phyloP scores from a whole-genome alignment of 1,140 invertebrate genomes.

The Drosophila lacertosa region DNA sequence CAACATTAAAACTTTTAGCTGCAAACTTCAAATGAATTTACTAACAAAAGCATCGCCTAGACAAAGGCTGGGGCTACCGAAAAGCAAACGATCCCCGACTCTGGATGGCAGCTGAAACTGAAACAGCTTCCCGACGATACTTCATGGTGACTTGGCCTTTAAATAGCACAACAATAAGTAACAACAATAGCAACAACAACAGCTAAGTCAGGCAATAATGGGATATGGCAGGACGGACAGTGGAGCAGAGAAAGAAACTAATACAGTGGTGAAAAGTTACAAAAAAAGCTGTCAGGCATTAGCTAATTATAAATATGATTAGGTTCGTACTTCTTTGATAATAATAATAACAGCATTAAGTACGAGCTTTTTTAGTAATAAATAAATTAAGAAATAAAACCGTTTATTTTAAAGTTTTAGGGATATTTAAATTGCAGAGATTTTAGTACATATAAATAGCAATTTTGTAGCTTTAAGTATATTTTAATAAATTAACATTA shows the following conservation, averaged over 20 bases:
- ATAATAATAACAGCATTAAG: too few relatives aligned
- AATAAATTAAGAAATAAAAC: not conserved
- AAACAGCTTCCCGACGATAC: constrained; percentile 7
- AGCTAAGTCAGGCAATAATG: not conserved
- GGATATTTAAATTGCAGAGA: too few relatives aligned
- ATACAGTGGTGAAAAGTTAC: constrained; percentile 13
- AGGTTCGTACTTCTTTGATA: too few relatives aligned
- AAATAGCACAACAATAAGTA: constrained; percentile 23
- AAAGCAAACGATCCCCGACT: constrained; percentile 29
- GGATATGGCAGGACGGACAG: not conserved
- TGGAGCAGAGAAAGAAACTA: not conserved
- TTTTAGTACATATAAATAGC: too few relatives aligned
- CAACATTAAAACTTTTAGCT: constrained; percentile 74
- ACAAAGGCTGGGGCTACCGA: constrained; percentile 22
- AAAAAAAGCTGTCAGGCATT: too few relatives aligned
- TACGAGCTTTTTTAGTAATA: too few relatives aligned
- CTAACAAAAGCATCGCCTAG: constrained; percentile 43
- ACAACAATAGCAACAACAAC: constrained; percentile 9
- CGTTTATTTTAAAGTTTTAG: not conserved
- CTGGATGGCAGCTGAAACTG: constrained; percentile 3
- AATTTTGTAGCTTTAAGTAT: too few relatives aligned
- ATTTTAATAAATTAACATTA: too few relatives aligned
- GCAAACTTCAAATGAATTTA: constrained; percentile 71
- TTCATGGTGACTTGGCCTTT: constrained; percentile 34
- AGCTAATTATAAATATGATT: too few relatives aligned